phyloP scores from a whole-genome alignment of 1,140 invertebrate species.

The Gonioctena quinquepunctata region DNA sequence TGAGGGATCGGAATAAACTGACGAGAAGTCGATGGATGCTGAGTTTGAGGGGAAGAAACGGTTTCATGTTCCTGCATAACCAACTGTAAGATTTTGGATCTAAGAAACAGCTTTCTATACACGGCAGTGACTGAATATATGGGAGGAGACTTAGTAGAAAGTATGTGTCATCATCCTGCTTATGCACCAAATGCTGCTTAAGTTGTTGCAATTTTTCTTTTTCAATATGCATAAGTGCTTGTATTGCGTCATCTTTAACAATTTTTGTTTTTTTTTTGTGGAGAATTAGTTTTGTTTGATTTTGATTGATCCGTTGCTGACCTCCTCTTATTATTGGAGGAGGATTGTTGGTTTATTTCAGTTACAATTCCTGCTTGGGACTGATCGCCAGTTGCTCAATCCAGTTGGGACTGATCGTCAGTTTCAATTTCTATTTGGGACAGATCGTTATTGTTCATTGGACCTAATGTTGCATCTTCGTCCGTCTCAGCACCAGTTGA shows the following conservation, averaged over 20 bases:
- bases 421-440: background rate
- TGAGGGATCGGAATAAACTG: too few species aligned
- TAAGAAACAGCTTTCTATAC: background rate
- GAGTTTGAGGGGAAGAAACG: background rate
- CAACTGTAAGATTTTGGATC: background rate
- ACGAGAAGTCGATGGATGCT: background rate
- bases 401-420: too few species aligned
- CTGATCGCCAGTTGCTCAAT: background rate
- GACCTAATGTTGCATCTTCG: too few species aligned
- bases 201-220: conserved; percentile 5
- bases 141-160: background rate
- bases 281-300: background rate
- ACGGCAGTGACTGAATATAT: background rate
- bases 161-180: background rate
- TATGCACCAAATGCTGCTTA: background rate
- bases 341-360: background rate
- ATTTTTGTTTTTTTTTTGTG: background rate
- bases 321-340: background rate
- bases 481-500: too few species aligned
- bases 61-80: background rate
- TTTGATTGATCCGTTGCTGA: background rate
- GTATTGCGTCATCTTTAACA: background rate
- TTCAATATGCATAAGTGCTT: background rate
- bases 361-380: background rate
- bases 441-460: too few species aligned